Percentiles rank a stretch among this genome's conserved stretches.
Evolutionary conservation across 1,140 invertebrate genomes (phyloP).

Genomic region (Anastatus disparis): DNA sequence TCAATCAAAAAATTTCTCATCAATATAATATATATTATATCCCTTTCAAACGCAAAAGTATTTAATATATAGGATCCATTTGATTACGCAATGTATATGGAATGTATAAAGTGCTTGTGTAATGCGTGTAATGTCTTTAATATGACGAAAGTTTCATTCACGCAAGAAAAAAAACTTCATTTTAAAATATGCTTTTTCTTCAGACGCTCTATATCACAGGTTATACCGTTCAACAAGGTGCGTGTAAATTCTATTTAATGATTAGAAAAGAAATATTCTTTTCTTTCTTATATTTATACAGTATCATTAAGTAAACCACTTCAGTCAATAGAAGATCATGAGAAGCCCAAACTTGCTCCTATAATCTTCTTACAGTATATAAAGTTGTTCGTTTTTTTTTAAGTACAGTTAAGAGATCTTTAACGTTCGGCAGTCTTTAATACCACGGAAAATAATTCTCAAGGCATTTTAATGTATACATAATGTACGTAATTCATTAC

Average conservation of each 20-base stretch:
- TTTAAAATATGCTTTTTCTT: conserved; percentile 32
- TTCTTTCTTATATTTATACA: conserved; percentile 31
- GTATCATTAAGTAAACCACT: conserved; percentile 39
- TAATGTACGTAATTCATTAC: too few species aligned
- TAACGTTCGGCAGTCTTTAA: conserved; percentile 37
- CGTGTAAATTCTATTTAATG: conserved; percentile 49
- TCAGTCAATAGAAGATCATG: conserved; percentile 50
- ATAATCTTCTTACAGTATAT: conserved; percentile 25
- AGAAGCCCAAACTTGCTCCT: conserved; percentile 48
- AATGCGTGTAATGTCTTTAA: neutral
- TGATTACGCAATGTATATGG: neutral
- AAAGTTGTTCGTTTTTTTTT: conserved; percentile 16
- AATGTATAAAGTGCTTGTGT: neutral
- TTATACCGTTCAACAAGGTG: conserved; percentile 61
- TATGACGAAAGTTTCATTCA: conserved; percentile 24
- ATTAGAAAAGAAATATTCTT: conserved; percentile 37
- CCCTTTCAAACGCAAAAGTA: conserved; percentile 16
- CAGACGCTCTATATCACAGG: conserved; percentile 64
- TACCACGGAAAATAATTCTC: neutral
- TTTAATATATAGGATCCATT: conserved; percentile 14
- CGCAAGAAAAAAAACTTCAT: conserved; percentile 31
- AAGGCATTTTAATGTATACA: neutral
- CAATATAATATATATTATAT: neutral
- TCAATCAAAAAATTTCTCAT: neutral
- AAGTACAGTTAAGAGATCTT: conserved; percentile 40